Evolutionary conservation across 2,888 invertebrate species (phyloP).

Genomic region (Hydraecia micacea): DNA sequence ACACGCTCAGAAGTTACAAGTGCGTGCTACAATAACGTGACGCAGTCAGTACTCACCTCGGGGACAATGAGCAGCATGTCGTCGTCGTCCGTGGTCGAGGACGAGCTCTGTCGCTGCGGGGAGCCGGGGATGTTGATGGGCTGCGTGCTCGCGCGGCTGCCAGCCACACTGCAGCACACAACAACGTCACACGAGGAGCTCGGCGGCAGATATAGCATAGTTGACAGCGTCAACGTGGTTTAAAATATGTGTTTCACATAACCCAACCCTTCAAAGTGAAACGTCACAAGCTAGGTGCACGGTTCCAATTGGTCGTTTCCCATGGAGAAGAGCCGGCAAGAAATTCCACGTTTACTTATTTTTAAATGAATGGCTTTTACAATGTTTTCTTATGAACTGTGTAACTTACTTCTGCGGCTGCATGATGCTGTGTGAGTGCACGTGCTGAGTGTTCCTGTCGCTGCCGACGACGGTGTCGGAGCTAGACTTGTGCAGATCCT

Average conservation of each 20-base stretch:
- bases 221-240: too few relatives aligned
- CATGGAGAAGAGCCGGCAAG: neutral
- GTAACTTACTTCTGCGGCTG: constrained; percentile 63
- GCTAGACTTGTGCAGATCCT: constrained; percentile 83
- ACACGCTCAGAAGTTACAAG: neutral
- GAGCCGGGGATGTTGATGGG: constrained; percentile 92
- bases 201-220: neutral
- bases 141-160: constrained; percentile 84
- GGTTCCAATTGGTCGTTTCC: neutral
- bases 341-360: neutral
- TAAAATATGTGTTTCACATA: neutral
- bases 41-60: constrained; percentile 1
- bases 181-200: neutral
- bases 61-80: constrained; percentile 84
- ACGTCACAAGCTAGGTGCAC: neutral
- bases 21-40: neutral
- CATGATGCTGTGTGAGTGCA: constrained; percentile 69
- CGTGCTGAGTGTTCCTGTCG: constrained; percentile 69
- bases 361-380: too few relatives aligned
- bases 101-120: constrained; percentile 86
- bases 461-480: constrained; percentile 83
- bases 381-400: too few relatives aligned
- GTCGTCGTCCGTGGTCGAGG: constrained; percentile 86
- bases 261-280: neutral
- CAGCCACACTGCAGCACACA: constrained; percentile 20